Evolutionary conservation across 2,113 vertebrate genomes (phyloP), one percentile per base, ranked within the genome.

Genomic region (Solenodon paradoxus): DNA sequence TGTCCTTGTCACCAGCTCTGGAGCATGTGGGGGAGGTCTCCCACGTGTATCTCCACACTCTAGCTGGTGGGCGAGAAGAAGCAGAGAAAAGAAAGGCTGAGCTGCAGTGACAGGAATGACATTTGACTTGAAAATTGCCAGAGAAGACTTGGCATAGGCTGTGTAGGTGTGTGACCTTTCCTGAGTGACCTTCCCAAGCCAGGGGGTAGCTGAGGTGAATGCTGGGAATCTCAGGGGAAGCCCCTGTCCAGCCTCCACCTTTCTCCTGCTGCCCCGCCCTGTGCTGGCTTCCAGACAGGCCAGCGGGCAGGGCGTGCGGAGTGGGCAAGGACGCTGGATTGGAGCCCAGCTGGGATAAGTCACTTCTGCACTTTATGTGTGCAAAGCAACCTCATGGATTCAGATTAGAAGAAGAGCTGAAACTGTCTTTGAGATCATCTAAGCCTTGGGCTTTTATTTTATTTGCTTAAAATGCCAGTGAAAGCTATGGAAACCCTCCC

Each of bases 121-220:
- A 97, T 97, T 97, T 97, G 97, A 97, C 97, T 97, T 95, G 95
- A 94, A 97, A 93, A 92, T 87, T 96, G 83, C 95, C 89, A 47
- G 88, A 94, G 95, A 96, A 96, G 94, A 94, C 96, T 59, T 85
- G 66, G 92, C 80, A 77, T 64, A 61, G 87, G 87, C 93, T 95
- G 96, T 96, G 96, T 96, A 87, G 95, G 95, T 80, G 38, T 0
- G 11, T n/a, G 94, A 89, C 0, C 53, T 72, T 77, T 69, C 47
- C 68, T 2, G 12, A 26, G 75, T 87, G 95, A 87, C 94, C 96
- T 96, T 97, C 96, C 93, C 64, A 59, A 66, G 88, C 78, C 8
- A 6, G 20, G 64, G 77, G 53, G 59, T 42, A 6, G 13, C 81
- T 35, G 61, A 42, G 71, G 63, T 3, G 3, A 64, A 2, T 55